phyloP scores from a whole-genome alignment of 2,888 invertebrate species.

The Balanococcus diminutus region DNA sequence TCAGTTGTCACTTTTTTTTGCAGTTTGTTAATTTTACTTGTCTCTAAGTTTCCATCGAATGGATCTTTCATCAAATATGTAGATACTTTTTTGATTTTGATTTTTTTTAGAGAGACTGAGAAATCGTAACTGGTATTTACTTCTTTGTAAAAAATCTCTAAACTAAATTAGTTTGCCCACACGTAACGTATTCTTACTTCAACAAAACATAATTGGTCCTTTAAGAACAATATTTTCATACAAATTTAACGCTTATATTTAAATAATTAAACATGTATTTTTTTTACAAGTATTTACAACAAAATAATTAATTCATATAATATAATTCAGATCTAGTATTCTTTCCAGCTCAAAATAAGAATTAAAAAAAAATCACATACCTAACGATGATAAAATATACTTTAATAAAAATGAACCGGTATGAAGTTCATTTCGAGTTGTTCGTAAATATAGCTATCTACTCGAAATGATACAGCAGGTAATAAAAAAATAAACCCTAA shows the following conservation, averaged over 20 bases:
- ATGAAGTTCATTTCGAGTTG: not conserved
- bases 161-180: too few species aligned
- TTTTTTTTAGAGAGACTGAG: too few species aligned
- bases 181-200: too few species aligned
- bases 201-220: not conserved
- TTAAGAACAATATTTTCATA: not conserved
- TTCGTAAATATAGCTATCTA: not conserved
- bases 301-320: not conserved
- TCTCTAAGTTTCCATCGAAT: not conserved
- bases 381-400: not conserved
- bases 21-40: not conserved
- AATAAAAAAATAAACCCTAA: too few species aligned
- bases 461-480: too few species aligned
- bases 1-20: not conserved
- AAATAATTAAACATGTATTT: not conserved
- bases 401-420: not conserved
- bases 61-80: not conserved
- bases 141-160: too few species aligned
- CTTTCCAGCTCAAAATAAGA: not conserved
- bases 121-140: not conserved
- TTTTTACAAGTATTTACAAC: slow-evolving; percentile 18
- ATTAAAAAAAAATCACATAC: not conserved
- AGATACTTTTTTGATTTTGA: not conserved
- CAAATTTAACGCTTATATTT: slow-evolving; percentile 14
- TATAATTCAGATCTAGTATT: not conserved